phyloP scores from a whole-genome alignment of 2,797 vertebrate species.

The Eulemur rubriventer region DNA sequence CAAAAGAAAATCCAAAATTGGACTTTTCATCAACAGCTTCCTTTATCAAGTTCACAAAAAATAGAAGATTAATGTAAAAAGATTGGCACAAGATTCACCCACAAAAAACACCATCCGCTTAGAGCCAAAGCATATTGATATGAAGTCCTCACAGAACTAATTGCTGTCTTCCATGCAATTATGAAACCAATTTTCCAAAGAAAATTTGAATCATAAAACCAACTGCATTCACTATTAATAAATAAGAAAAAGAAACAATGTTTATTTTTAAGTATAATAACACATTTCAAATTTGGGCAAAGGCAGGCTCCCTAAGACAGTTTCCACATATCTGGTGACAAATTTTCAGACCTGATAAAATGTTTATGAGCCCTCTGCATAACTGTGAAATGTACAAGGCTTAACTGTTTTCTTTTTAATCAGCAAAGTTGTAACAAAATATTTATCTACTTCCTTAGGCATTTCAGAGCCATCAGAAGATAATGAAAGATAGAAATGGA shows the following conservation, averaged over 20 bases:
- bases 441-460: background rate
- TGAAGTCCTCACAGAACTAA: background rate
- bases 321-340: background rate
- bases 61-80: background rate
- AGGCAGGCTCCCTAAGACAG: background rate
- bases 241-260: background rate
- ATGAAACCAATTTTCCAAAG: background rate
- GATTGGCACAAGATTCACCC: background rate
- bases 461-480: background rate
- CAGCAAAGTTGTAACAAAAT: background rate
- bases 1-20: background rate
- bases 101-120: background rate
- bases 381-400: background rate
- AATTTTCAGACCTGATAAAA: constrained; percentile 43
- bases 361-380: background rate
- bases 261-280: constrained; percentile 38
- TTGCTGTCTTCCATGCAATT: background rate
- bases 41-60: background rate
- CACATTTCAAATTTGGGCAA: background rate
- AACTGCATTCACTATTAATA: background rate
- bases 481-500: constrained; percentile 28
- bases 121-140: background rate
- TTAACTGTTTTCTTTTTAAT: constrained; percentile 45
- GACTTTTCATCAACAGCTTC: background rate
- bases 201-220: background rate